Percentiles rank a stretch among this genome's conserved stretches.
Evolutionary conservation across 2,888 invertebrate species (phyloP).

Genomic region (Yponomeuta sedellus): DNA sequence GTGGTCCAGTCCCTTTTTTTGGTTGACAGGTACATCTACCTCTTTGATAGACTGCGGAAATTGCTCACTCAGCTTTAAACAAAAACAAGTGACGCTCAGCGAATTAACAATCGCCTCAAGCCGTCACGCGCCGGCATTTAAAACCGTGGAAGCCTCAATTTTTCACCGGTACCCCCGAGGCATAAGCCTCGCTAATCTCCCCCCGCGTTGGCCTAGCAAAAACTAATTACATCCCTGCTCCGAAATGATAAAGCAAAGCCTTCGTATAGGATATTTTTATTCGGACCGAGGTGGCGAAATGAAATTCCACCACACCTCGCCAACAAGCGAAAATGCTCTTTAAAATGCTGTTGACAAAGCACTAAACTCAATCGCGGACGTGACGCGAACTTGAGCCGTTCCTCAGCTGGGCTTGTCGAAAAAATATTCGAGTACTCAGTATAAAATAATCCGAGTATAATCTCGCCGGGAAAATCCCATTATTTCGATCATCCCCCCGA

Average conservation of each 20-base stretch:
- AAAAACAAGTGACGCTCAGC: slow-evolving; percentile 27
- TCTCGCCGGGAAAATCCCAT: slow-evolving; percentile 72
- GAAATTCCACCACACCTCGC: slow-evolving; percentile 47
- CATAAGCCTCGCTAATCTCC: slow-evolving; percentile 39
- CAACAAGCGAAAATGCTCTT: slow-evolving; percentile 27
- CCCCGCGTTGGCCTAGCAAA: slow-evolving; percentile 53
- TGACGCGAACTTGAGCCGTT: slow-evolving; percentile 11
- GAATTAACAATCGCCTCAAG: slow-evolving; percentile 32
- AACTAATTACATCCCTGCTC: slow-evolving; percentile 72
- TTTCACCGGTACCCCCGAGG: slow-evolving; percentile 40
- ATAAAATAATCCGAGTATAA: slow-evolving; percentile 72
- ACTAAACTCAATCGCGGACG: not conserved
- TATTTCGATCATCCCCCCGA: slow-evolving; percentile 65
- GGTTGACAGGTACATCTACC: too few relatives aligned
- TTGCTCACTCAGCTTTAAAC: slow-evolving; percentile 18
- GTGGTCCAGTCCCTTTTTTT: too few relatives aligned
- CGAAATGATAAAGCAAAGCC: slow-evolving; percentile 76
- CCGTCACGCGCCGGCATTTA: slow-evolving; percentile 63
- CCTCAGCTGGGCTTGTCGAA: slow-evolving; percentile 27
- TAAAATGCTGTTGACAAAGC: not conserved
- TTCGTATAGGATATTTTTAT: slow-evolving; percentile 74
- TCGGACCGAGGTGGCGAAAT: slow-evolving; percentile 52
- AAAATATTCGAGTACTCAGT: slow-evolving; percentile 57
- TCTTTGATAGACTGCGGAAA: too few relatives aligned
- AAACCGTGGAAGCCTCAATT: slow-evolving; percentile 71